Evolutionary conservation across 2,888 invertebrate species (phyloP).

Genomic region (Cantharis flavilabris): DNA sequence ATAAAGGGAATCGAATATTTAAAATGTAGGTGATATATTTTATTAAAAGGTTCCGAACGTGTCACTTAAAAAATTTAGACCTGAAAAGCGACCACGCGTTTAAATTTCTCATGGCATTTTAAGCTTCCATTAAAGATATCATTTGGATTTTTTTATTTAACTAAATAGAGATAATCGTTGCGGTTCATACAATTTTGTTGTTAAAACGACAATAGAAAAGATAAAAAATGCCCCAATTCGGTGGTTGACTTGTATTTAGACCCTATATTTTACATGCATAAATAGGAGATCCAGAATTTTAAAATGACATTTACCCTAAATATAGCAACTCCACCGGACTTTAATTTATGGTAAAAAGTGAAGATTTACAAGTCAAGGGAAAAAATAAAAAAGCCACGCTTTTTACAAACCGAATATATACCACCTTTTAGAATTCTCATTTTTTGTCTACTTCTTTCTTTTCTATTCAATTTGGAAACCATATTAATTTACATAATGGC

Average conservation of each 20-base stretch:
- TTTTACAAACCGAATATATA: constrained; percentile 6
- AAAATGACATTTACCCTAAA: constrained; percentile 3
- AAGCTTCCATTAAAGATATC: constrained; percentile 19
- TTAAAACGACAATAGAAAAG: constrained; percentile 16
- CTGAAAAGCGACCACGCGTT: constrained; percentile 21
- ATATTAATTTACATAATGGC: constrained; percentile 45
- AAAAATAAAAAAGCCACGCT: constrained; percentile 22
- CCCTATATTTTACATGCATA: constrained; percentile 14
- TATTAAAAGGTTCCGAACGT: background rate
- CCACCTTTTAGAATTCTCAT: constrained; percentile 21
- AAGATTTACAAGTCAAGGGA: constrained; percentile 25
- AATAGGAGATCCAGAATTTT: constrained; percentile 10
- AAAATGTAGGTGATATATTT: background rate
- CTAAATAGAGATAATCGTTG: constrained; percentile 20
- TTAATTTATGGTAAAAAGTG: constrained; percentile 18
- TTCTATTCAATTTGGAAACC: constrained; percentile 39
- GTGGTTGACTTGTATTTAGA: constrained; percentile 18
- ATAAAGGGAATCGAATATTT: background rate
- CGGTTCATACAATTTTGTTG: constrained; percentile 19
- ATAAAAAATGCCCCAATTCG: constrained; percentile 18
- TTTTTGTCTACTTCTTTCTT: constrained; percentile 38
- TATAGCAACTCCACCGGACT: constrained; percentile 1
- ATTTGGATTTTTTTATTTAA: constrained; percentile 13
- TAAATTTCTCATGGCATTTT: constrained; percentile 26
- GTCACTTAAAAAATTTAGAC: background rate